phyloP scores from a whole-genome alignment of 1,140 invertebrate species.

The Drosophila takahashii region DNA sequence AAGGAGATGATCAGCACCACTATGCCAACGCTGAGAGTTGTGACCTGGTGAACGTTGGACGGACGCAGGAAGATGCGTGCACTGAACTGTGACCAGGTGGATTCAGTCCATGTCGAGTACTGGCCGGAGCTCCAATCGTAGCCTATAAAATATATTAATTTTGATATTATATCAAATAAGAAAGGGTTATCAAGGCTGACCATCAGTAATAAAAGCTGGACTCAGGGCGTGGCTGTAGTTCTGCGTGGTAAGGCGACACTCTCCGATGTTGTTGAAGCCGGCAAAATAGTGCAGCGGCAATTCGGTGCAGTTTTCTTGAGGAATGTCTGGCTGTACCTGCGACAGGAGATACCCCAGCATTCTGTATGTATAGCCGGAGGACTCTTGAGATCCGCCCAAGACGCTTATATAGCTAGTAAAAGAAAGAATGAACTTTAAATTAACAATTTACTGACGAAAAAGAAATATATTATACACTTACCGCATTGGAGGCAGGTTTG shows the following conservation, averaged over 20 bases:
- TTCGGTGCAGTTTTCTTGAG: slow-evolving; percentile 64
- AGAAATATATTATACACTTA: slow-evolving; percentile 14
- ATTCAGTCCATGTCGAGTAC: slow-evolving; percentile 97
- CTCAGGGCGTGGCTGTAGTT: slow-evolving; percentile 91
- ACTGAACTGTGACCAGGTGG: slow-evolving; percentile 91
- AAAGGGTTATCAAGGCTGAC: slow-evolving; percentile 82
- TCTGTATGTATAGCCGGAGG: slow-evolving; percentile 80
- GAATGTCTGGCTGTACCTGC: slow-evolving; percentile 31
- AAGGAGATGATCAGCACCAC: slow-evolving; percentile 88
- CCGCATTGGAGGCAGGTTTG: slow-evolving; percentile 84
- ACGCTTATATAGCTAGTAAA: slow-evolving; percentile 79
- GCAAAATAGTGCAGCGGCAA: slow-evolving; percentile 86
- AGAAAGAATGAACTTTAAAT: not conserved
- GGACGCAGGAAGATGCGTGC: slow-evolving; percentile 94
- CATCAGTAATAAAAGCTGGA: slow-evolving; percentile 91
- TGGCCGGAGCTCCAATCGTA: slow-evolving; percentile 92
- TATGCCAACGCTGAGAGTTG: slow-evolving; percentile 88
- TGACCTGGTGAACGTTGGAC: slow-evolving; percentile 88
- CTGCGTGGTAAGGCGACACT: slow-evolving; percentile 91
- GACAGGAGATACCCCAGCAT: slow-evolving; percentile 76
- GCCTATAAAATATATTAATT: slow-evolving; percentile 85
- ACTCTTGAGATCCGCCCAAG: slow-evolving; percentile 73
- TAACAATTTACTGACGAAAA: no score
- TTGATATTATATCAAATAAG: not conserved
- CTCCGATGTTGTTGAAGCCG: slow-evolving; percentile 87